Evolutionary conservation across 2,113 vertebrate species (phyloP), one percentile per base, ranked within the genome.

Genomic region (Hiodon alosoides): DNA sequence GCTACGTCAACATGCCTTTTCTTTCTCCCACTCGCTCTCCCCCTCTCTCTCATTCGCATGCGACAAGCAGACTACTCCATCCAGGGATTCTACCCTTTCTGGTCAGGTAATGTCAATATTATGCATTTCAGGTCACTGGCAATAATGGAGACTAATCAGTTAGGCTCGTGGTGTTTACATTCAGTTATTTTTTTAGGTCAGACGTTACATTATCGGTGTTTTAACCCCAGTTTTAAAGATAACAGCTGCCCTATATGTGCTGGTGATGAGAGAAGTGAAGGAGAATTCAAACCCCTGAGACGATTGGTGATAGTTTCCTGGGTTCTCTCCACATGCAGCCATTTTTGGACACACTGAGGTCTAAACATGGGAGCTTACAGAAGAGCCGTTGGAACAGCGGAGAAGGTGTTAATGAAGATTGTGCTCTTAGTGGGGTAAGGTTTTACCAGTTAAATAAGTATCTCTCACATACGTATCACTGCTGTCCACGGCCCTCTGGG

Each of bases 341-440:
- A 58, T 59, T 76, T 17, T 72, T 46, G 16, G 76, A 61, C 77
- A 50, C 69, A 65, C 67, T 61, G 50, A 78, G 73, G 54, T 69
- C 75, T 69, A 17, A 13, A 71, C 62, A 77, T 76, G 77, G 64
- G 57, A 58, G 78, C 52, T 65, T 71, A 50, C 61, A 77, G 17
- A 75, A 51, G 9, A 76, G 17, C 52, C 14, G 0, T 48, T 4
- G 46, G 71, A 67, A 83, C 81, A 74, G 84, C 76, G 69, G 14
- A 71, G 58, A 82, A 51, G 62, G 73, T 74, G 65, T 55, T 84
- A 0, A 10, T 73, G 0, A 4, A 78, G 48, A 59, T 87, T 68
- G 65, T 84, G 64, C 10, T 85, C 61, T 78, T 87, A 46, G 57
- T 81, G 60, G 84, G 87, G 88, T 88, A 72, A 87, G 88, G 81